Percentiles rank a stretch among this genome's conserved stretches.
Evolutionary conservation across 1,140 invertebrate species (phyloP).

Genomic region (Drosophila mojavensis): DNA sequence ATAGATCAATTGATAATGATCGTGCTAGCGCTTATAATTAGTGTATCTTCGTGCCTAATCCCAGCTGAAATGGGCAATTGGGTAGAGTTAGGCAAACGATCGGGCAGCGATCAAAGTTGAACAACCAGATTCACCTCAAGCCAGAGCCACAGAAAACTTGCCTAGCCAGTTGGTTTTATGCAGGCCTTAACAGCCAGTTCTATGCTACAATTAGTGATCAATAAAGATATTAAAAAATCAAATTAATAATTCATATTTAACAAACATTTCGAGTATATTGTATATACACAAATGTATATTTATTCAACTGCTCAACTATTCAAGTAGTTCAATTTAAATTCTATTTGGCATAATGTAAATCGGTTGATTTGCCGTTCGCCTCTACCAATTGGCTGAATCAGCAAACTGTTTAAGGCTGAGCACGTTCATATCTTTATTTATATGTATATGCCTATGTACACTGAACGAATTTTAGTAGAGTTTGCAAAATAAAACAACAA

Average conservation of each 20-base stretch:
- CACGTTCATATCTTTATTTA: constrained; percentile 6
- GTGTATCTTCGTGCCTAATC: too few relatives aligned
- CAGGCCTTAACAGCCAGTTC: neutral
- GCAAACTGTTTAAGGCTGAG: constrained; percentile 2
- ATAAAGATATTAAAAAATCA: neutral
- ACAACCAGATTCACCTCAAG: neutral
- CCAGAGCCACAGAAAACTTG: neutral
- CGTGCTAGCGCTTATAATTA: neutral
- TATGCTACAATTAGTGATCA: neutral
- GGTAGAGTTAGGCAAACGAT: neutral
- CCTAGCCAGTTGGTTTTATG: too few relatives aligned
- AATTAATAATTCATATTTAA: neutral
- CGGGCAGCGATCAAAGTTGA: neutral
- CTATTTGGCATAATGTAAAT: constrained; percentile 18
- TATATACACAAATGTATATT: too few relatives aligned
- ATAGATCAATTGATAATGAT: neutral
- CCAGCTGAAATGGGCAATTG: too few relatives aligned
- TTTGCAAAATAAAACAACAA: too few relatives aligned
- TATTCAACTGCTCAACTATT: neutral
- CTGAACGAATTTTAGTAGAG: neutral
- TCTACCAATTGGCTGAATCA: constrained; percentile 12
- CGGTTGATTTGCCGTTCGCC: neutral
- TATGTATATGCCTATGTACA: neutral
- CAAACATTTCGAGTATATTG: neutral
- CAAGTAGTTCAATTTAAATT: constrained; percentile 20